Evolutionary conservation across 2,797 vertebrate species (phyloP).

Genomic region (Lates japonicus): DNA sequence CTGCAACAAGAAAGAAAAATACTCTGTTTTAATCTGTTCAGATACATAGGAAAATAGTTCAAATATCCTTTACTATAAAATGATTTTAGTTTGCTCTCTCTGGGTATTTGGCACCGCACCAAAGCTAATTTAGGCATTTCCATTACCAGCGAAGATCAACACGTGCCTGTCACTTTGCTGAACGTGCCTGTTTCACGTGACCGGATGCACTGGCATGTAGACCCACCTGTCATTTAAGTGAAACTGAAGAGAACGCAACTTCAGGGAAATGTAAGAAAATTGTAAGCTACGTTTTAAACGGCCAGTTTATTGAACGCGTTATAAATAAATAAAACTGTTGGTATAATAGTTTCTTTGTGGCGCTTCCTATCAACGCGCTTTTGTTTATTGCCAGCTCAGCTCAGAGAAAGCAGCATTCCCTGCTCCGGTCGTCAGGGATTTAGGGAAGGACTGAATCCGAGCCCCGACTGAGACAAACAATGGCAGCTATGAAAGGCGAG

Average conservation of each 20-base stretch:
- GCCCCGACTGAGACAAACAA: slow-evolving; percentile 87
- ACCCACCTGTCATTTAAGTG: slow-evolving; percentile 15
- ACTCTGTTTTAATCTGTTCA: no score
- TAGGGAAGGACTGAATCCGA: slow-evolving; percentile 84
- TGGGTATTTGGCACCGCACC: no score
- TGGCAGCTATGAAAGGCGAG: slow-evolving; percentile 86
- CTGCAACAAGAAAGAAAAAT: background rate
- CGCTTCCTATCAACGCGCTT: slow-evolving; percentile 39
- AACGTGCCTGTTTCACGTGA: slow-evolving; percentile 35
- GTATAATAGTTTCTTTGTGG: slow-evolving; percentile 62
- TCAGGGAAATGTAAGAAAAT: background rate
- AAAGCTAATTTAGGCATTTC: background rate
- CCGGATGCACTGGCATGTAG: background rate
- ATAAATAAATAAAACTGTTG: background rate
- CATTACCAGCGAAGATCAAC: background rate
- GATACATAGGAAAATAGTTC: background rate
- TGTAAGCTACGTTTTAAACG: background rate
- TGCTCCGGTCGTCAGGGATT: slow-evolving; percentile 82
- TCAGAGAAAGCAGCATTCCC: slow-evolving; percentile 73
- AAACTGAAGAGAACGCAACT: background rate
- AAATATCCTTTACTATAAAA: background rate
- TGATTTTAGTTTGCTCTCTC: background rate
- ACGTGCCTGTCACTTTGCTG: slow-evolving; percentile 4
- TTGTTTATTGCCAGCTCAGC: slow-evolving; percentile 67
- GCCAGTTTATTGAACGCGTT: slow-evolving; percentile 12